These are phyloP conservation scores for Lates calcarifer DNA, from an alignment of 2,113 vertebrate species.

Conservation along the genomic window DNA sequence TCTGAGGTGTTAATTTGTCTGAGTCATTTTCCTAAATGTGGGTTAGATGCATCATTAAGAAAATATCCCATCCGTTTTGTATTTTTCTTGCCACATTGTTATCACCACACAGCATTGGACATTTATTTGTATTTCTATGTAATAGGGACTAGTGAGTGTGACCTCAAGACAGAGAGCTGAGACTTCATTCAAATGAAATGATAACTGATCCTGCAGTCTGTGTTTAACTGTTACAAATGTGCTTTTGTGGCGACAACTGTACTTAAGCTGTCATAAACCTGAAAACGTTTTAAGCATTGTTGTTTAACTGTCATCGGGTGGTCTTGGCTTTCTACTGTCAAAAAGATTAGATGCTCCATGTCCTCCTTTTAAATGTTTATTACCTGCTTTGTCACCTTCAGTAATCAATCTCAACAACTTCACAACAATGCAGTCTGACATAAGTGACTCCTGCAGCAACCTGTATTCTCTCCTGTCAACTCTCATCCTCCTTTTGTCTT, in stretches of 20 bases:
- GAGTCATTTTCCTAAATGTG: background rate
- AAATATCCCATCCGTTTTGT: background rate
- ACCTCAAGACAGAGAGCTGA: background rate
- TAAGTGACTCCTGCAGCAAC: conserved; percentile 21
- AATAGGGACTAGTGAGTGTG: background rate
- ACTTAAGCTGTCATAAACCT: background rate
- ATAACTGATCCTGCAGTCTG: conserved; percentile 1
- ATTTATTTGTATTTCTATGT: background rate
- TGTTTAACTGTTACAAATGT: background rate
- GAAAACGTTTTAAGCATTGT: background rate
- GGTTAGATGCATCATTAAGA: background rate
- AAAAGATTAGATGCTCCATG: background rate
- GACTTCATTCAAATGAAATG: conserved; percentile 1
- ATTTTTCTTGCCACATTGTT: background rate
- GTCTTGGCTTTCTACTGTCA: background rate
- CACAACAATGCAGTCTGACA: background rate
- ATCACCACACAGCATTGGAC: background rate
- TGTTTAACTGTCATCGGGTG: background rate
- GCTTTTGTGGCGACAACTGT: background rate
- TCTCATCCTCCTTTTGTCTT: conserved; percentile 19
- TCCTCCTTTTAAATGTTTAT: conserved; percentile 11
- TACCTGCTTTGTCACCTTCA: background rate
- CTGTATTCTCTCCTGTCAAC: conserved; percentile 23
- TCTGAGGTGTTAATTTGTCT: conserved; percentile 15
- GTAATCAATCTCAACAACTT: conserved; percentile 25